phyloP scores from a whole-genome alignment of 2,888 invertebrate genomes.

The Noctua fimbriata region DNA sequence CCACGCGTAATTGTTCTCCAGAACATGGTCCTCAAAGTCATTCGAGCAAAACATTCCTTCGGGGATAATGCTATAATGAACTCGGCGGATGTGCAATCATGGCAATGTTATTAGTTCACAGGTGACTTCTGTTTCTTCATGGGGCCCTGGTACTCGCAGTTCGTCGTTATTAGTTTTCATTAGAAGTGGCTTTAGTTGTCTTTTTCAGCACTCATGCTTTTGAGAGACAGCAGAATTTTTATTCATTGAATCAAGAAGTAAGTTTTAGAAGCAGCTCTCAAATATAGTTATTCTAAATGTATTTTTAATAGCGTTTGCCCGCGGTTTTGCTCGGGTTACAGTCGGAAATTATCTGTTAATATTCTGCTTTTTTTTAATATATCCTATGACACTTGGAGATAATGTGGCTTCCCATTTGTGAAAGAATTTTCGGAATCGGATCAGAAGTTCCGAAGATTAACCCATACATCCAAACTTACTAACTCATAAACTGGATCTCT shows the following conservation, averaged over 20 bases:
- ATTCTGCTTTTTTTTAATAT: too few species aligned
- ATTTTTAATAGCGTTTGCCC: not conserved
- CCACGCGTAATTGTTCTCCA: slow-evolving; percentile 31
- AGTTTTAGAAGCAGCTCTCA: not conserved
- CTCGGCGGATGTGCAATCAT: slow-evolving; percentile 34
- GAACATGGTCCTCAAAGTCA: slow-evolving; percentile 35
- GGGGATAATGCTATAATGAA: slow-evolving; percentile 44
- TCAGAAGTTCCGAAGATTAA: not conserved
- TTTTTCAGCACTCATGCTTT: not conserved
- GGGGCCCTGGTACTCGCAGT: not conserved
- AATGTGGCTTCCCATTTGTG: not conserved
- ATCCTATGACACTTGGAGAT: not conserved
- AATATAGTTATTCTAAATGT: not conserved
- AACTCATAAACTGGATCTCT: not conserved
- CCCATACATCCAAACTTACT: not conserved
- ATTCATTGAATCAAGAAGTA: not conserved
- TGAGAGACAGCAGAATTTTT: not conserved
- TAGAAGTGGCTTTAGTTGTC: not conserved
- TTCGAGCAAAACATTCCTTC: slow-evolving; percentile 41
- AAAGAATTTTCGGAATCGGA: not conserved
- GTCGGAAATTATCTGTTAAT: not conserved
- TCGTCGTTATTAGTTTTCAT: slow-evolving; percentile 22
- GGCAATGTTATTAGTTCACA: slow-evolving; percentile 38
- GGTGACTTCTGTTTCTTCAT: slow-evolving; percentile 35
- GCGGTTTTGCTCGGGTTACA: not conserved